phyloP scores from a whole-genome alignment of 2,888 invertebrate genomes.

The Temnothorax ravouxi region DNA sequence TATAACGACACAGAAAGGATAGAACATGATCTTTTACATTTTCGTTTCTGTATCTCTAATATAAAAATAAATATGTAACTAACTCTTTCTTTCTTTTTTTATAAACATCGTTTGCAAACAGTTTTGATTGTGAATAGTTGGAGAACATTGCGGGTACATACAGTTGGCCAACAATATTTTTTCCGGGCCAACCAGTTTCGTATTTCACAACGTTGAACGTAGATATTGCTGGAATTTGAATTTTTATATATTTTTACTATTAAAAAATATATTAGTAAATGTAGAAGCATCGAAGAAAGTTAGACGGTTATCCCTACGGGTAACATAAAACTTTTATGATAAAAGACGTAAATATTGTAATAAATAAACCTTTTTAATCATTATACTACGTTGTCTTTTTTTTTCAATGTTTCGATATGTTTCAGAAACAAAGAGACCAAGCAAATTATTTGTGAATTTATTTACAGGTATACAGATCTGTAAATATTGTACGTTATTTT shows the following conservation, averaged over 20 bases:
- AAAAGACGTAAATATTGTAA: background rate
- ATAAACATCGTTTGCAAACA: constrained; percentile 29
- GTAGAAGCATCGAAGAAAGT: background rate
- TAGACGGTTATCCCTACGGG: background rate
- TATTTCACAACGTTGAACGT: constrained; percentile 36
- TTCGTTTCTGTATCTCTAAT: background rate
- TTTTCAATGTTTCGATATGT: background rate
- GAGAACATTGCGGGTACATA: constrained; percentile 22
- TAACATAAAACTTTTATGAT: too few relatives aligned
- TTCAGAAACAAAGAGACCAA: background rate
- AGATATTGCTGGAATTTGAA: constrained; percentile 21
- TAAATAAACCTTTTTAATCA: constrained; percentile 3
- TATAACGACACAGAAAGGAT: background rate
- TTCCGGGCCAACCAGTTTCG: constrained; percentile 30
- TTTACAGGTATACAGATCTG: background rate
- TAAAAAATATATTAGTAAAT: background rate
- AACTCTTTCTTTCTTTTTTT: background rate
- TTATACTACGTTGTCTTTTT: background rate
- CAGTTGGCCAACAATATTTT: constrained; percentile 45
- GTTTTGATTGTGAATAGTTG: constrained; percentile 33
- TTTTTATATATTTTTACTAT: constrained; percentile 16
- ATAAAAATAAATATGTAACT: background rate
- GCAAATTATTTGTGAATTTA: constrained; percentile 16
- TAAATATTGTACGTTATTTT: constrained; percentile 19
- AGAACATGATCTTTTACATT: background rate